Percentiles rank a stretch among this genome's conserved stretches.
Evolutionary conservation across 2,797 vertebrate species (phyloP).

Genomic region (Enteromius afrohamiltoni): DNA sequence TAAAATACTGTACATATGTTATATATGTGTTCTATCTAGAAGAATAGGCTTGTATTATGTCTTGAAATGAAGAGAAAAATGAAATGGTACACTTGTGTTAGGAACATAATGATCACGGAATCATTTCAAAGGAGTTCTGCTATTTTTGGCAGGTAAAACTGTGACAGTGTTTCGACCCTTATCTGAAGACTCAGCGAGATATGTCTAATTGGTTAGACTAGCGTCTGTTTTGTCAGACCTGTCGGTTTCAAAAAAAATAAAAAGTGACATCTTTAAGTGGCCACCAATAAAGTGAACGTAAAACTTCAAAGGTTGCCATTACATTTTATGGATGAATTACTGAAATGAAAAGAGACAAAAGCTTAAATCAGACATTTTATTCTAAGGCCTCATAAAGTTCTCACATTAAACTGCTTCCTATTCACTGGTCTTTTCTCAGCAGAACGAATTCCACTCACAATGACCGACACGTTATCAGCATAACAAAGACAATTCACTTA

Average conservation of each 20-base stretch:
- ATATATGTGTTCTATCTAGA: background rate
- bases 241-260: conserved; percentile 26
- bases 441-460: conserved; percentile 1
- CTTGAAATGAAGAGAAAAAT: conserved; percentile 1
- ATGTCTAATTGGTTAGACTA: conserved; percentile 48
- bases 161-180: background rate
- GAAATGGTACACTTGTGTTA: background rate
- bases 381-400: conserved; percentile 10
- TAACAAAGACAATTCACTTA: conserved; percentile 17
- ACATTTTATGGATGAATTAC: conserved; percentile 40
- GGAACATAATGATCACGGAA: background rate
- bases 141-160: background rate
- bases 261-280: conserved; percentile 49
- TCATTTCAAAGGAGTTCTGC: background rate
- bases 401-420: conserved; percentile 1
- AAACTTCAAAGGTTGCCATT: conserved; percentile 30
- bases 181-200: conserved; percentile 32
- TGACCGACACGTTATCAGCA: conserved; percentile 12
- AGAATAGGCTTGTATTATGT: background rate
- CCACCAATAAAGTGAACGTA: conserved; percentile 30
- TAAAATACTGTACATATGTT: background rate
- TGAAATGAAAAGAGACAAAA: conserved; percentile 42
- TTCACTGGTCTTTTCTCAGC: conserved; percentile 14
- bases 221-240: conserved; percentile 43
- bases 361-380: conserved; percentile 40